Conservation (phyloP, 35 echinoderm and acorn worm genomes). For the Ptychodera flava region DNA sequence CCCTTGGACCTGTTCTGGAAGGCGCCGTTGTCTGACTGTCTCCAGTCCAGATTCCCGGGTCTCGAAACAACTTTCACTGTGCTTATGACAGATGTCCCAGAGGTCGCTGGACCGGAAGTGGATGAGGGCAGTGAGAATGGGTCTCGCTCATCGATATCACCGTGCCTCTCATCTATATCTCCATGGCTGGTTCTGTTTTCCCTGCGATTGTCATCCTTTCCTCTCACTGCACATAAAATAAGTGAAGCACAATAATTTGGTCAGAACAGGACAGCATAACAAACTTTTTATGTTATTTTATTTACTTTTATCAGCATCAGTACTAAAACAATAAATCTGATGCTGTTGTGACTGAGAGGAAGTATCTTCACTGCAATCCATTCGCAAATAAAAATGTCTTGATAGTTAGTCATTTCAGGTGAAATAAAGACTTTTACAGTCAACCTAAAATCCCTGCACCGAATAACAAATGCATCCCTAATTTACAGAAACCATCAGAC, state of each 20-base stretch:
- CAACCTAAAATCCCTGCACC: too few species aligned
- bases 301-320: neutral
- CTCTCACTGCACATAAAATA: neutral
- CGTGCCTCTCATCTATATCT: neutral
- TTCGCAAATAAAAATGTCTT: too few species aligned
- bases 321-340: neutral
- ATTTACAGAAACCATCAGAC: too few species aligned
- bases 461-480: too few species aligned
- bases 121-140: neutral
- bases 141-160: neutral
- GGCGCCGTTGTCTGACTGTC: constrained; percentile 3
- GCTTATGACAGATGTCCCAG: constrained; percentile 14
- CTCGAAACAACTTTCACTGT: constrained; percentile 40
- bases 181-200: neutral
- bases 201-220: neutral
- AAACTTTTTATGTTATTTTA: too few species aligned
- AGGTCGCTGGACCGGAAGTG: neutral
- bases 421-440: too few species aligned
- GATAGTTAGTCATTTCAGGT: too few species aligned
- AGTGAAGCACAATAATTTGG: neutral
- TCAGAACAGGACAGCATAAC: too few species aligned
- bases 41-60: constrained; percentile 8
- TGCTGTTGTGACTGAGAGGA: neutral
- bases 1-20: neutral
- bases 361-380: neutral